Conservation (phyloP, 2,797 vertebrate species). For the Dendrocincla tyrannina region DNA sequence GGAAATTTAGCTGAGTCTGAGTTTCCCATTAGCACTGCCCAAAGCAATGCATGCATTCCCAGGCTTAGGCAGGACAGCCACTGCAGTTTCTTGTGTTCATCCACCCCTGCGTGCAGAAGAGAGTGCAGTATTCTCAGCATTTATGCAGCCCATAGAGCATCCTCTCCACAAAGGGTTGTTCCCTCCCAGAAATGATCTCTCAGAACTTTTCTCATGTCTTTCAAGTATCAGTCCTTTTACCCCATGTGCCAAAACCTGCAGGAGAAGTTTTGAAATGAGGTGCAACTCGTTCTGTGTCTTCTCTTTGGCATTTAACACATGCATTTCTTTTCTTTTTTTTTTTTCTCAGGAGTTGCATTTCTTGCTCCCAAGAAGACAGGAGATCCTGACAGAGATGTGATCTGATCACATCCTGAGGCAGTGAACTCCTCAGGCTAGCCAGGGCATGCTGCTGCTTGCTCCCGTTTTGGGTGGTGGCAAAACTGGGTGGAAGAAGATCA, state of each 20-base stretch:
- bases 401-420: constrained; percentile 4
- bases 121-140: neutral
- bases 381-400: constrained; percentile 5
- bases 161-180: neutral
- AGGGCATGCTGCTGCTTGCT: constrained; percentile 30
- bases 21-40: neutral
- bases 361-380: neutral
- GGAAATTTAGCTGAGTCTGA: neutral
- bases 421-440: neutral
- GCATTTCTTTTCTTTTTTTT: too few species aligned
- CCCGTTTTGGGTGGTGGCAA: neutral
- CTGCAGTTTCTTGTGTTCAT: neutral
- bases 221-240: neutral
- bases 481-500: constrained; percentile 23
- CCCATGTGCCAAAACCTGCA: neutral
- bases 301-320: neutral
- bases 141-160: rapidly evolving
- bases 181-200: neutral
- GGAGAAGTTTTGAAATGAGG: neutral
- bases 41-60: neutral
- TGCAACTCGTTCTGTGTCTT: neutral
- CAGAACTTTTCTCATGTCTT: neutral
- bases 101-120: neutral
- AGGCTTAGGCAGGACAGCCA: neutral
- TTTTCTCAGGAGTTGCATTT: neutral